Base-by-base conservation (phyloP, 2,797 vertebrate genomes). In the Macrochelys suwanniensis region DNA sequence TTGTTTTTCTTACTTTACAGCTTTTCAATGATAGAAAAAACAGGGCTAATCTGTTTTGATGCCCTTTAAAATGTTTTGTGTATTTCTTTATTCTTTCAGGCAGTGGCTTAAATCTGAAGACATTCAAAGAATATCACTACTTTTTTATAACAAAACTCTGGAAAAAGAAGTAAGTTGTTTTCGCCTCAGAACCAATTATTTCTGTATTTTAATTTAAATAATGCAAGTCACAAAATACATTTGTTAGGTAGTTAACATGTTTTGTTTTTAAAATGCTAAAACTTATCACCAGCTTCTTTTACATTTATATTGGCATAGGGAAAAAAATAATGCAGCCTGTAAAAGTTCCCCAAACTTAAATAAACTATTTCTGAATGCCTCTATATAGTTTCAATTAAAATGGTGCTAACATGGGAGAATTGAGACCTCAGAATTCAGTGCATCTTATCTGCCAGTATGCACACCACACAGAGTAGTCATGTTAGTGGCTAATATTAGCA, bases 71-170 rank as follows among this genome's bases (percentile, higher is more conserved):
- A 80, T 53, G 8, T 84, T 89, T 33, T 90, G 23, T 85, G 28
- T 89, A 23, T n/a, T 89, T 89, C 45, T 5, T 81, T 96, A 92
- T 77, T 91, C 7, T 98, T 98, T 51, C 94, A 99, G 99, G 97
- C 99, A 99, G 87, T 99, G 99, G 99, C 99, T 99, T 82, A 99
- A 99, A 96, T 99, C 99, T 50, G 99, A 99, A 96, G 99, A 99
- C 90, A 99, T 99, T 97, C 99, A 99, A 97, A 99, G 99, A 98
- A 99, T 99, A 98, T 99, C 99, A 0, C 98, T 99, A 94, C 99
- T 99, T 97, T 99, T 99, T 98, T 99, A 99, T 95, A 99, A 99
- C 96, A 99, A 99, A 97, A 97, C 98, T 71, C 97, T 99, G 94
- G 99, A 99, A 97, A 99, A 99, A 97, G 99, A 99, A 98, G 99